Conservation (phyloP, 1,140 invertebrate species). For the Drosophila nigrodunni region DNA sequence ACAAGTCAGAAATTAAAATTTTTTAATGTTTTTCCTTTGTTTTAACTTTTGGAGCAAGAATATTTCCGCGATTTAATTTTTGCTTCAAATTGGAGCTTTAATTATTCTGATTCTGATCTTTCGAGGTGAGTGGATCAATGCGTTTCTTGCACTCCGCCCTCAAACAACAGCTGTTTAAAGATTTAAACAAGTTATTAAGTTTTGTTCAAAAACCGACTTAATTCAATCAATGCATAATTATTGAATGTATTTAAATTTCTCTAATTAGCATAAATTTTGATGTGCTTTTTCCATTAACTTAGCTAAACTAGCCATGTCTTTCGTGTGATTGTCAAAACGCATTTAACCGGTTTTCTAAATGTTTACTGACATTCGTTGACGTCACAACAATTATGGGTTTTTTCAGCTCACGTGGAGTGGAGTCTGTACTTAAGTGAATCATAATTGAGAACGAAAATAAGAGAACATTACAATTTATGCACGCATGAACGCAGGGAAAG, state of each 20-base stretch:
- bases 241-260: slow-evolving; percentile 24
- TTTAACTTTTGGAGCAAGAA: background rate
- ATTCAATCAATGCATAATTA: background rate
- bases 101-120: slow-evolving; percentile 1
- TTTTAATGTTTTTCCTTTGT: background rate
- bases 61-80: slow-evolving; percentile 21
- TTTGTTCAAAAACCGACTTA: background rate
- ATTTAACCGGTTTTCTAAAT: slow-evolving; percentile 58
- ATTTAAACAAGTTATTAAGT: background rate
- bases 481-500: slow-evolving; percentile 44
- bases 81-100: background rate
- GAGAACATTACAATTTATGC: slow-evolving; percentile 16
- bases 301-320: slow-evolving; percentile 12
- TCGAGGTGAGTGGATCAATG: slow-evolving; percentile 21
- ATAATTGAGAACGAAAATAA: slow-evolving; percentile 30
- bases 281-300: slow-evolving; percentile 7
- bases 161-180: background rate
- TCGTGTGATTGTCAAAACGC: slow-evolving; percentile 18
- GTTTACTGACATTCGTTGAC: slow-evolving; percentile 1
- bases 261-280: slow-evolving; percentile 37
- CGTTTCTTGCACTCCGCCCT: slow-evolving; percentile 4
- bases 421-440: slow-evolving; percentile 29
- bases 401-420: slow-evolving; percentile 32
- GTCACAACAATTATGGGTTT: slow-evolving; percentile 11
- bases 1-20: background rate